A percentile compares a stretch with the other conserved stretches of the same genome.
Conservation (phyloP, 2,113 vertebrate species). For the Peromyscus maniculatus region DNA sequence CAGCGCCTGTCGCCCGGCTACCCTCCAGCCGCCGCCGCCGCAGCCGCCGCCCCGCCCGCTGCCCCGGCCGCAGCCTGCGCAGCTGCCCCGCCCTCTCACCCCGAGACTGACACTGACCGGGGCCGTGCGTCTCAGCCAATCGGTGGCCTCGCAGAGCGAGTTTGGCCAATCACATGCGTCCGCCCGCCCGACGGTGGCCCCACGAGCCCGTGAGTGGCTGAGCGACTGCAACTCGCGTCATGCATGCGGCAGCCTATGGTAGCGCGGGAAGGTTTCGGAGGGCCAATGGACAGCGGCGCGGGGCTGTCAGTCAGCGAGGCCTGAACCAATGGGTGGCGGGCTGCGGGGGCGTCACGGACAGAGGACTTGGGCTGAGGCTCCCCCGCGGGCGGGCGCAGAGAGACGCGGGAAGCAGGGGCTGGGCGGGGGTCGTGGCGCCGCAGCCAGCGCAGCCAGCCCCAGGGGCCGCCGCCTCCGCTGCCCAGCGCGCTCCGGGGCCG, state of each 20-base stretch:
- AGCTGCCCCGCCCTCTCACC: conserved; percentile 75
- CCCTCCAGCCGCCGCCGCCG: conserved; percentile 7
- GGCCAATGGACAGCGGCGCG: conserved; percentile 56
- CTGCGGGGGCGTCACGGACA: conserved; percentile 79
- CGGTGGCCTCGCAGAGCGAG: conserved; percentile 72
- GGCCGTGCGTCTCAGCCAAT: conserved; percentile 86
- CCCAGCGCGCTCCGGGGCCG: conserved; percentile 76
- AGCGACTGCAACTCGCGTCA: conserved; percentile 51
- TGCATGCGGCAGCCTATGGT: conserved; percentile 42
- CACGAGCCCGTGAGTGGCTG: conserved; percentile 32
- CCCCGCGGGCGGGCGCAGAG: conserved; percentile 79
- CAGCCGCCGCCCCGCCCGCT: conserved; percentile 57
- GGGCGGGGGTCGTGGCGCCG: conserved; percentile 83
- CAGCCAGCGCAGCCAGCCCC: conserved; percentile 81
- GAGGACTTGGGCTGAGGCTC: conserved; percentile 82
- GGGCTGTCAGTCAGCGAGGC: conserved; percentile 65
- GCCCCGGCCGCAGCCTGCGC: background rate
- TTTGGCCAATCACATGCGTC: conserved; percentile 13
- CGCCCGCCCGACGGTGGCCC: conserved; percentile 58
- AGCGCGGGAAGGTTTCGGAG: conserved; percentile 2
- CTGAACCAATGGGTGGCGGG: conserved; percentile 55
- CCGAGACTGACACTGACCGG: conserved; percentile 78
- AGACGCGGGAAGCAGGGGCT: conserved; percentile 84
- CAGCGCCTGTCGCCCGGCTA: background rate
- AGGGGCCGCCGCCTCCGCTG: conserved; percentile 80